phyloP scores from a whole-genome alignment of 2,797 vertebrate genomes.

The Bovichtus variegatus region DNA sequence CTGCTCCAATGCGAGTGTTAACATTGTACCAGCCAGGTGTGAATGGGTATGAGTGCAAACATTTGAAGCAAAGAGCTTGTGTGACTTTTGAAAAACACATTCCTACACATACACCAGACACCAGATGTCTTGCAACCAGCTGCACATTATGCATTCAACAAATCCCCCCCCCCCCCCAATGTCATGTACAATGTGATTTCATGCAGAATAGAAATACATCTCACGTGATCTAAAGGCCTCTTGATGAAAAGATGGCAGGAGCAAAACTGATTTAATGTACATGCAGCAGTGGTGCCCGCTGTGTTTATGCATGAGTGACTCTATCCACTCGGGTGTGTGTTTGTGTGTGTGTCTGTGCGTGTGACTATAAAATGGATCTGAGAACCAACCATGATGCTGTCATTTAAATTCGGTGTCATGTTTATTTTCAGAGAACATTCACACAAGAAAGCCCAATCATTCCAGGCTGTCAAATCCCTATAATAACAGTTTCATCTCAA shows the following conservation, averaged over 20 bases:
- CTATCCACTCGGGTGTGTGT: constrained; percentile 8
- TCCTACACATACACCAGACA: constrained; percentile 17
- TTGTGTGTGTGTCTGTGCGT: neutral
- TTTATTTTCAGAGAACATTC: constrained; percentile 24
- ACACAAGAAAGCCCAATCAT: constrained; percentile 18
- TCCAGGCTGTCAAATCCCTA: constrained; percentile 12
- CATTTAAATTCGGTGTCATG: constrained; percentile 17
- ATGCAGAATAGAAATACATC: constrained; percentile 44
- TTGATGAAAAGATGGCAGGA: constrained; percentile 51
- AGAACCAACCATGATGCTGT: constrained; percentile 12
- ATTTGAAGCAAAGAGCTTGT: constrained; percentile 22
- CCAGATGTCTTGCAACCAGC: constrained; percentile 21
- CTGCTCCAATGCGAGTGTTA: constrained; percentile 15
- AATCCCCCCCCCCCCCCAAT: constrained; percentile 14
- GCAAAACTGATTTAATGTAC: constrained; percentile 59
- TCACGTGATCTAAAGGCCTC: constrained; percentile 41
- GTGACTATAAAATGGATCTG: neutral
- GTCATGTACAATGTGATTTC: constrained; percentile 41
- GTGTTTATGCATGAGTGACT: constrained; percentile 54
- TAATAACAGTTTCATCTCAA: neutral
- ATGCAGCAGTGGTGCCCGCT: constrained; percentile 24
- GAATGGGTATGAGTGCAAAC: neutral
- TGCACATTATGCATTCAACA: constrained; percentile 48
- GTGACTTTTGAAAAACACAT: neutral
- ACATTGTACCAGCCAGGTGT: constrained; percentile 14